Evolutionary conservation across 1,140 invertebrate species (phyloP), one percentile per base, ranked within the genome.

Genomic region (Tyrophagus putrescentiae): DNA sequence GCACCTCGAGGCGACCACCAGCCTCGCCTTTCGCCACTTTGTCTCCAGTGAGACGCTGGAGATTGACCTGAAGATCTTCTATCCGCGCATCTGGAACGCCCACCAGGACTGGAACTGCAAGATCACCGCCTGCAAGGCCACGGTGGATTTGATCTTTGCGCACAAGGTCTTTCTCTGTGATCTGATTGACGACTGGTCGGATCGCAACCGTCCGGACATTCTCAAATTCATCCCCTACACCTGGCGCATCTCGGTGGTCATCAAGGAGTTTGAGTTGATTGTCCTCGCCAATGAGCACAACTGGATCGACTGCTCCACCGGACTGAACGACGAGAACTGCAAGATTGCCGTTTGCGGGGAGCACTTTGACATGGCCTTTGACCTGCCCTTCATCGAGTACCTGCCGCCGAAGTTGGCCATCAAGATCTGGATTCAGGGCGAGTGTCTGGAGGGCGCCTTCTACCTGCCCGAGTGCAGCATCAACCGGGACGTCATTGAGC

Each of bases 241-340:
- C 0, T 96, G 90, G 82, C 85, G 88, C 70, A 85, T 98, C 65
- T 86, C 82, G 64, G 75, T 98, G 39, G 76, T 88, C 0, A 73
- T 97, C 5, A 92, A 96, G 72, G 88, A 95, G 70, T 97, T 98
- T 76, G 93, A 99, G 74, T 75, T 98, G 2, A 79, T 98, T 0
- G 90, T 90, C 42, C 72, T 94, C 7, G 84, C 88, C 62, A 98
- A 98, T 76, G 89, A 98, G 70, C 90, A 90, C 70, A 99, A 99
- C 72, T 98, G 93, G 95, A 87, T 98, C 65, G 94, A 98, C 72
- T 96, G 91, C 66, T 92, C 89, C 45, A 90, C 87, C 39, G 86
- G 88, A 44, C 52, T 57, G 25, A 61, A 57, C 18, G 41, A 39
- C 60, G 53, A 62, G 52, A 60, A 58, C 16, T 36, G 33, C 68